Base-by-base conservation (phyloP, 2,797 vertebrate genomes). In the Phoebastria nigripes region DNA sequence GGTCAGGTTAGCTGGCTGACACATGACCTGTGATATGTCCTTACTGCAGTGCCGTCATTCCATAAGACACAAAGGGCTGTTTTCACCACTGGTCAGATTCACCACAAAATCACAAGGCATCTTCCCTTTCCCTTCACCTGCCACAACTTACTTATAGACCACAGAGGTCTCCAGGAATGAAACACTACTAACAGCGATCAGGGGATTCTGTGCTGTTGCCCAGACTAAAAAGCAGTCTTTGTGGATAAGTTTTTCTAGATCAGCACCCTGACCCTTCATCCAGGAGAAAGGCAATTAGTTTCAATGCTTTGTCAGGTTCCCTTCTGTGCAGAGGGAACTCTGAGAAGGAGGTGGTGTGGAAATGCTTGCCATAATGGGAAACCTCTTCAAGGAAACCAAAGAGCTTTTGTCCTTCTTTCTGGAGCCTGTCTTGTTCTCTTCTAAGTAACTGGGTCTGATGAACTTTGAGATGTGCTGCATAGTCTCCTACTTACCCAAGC, bases 21-120 rank as follows among this genome's bases (percentile, higher is more conserved):
- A 82, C 62, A 6, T 56, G 20, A 33, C 11, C 26, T 1, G 0
- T 20, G 39, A 6, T 11, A 19, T 0, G 4, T 16, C 49, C 79
- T 66, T 11, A 18, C 20, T 5, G 3, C 59, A 58, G 55, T 8
- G 41, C 58, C 6, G 3, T 54, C 83, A 54, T 70, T 71, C 28
- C 9, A 0, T 9, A 25, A 51, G n/a, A 65, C 3, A 0, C 11
- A n/a, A 87, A 72, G 46, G 12, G 49, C 29, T 41, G 12, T n/a
- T 54, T 31, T 51, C 25, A 39, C 14, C 51, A 46, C 18, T 18
- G 22, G 21, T 41, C 29, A 49, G 39, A 69, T 26, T 61, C 44
- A 78, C 35, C 65, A 67, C 47, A 83, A 63, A 81, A 37, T n/a
- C 76, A 89, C 63, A 65, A 52, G 37, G 33, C 42, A 59, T n/a